phyloP scores from a whole-genome alignment of 2,113 vertebrate genomes.

The Daboia siamensis region DNA sequence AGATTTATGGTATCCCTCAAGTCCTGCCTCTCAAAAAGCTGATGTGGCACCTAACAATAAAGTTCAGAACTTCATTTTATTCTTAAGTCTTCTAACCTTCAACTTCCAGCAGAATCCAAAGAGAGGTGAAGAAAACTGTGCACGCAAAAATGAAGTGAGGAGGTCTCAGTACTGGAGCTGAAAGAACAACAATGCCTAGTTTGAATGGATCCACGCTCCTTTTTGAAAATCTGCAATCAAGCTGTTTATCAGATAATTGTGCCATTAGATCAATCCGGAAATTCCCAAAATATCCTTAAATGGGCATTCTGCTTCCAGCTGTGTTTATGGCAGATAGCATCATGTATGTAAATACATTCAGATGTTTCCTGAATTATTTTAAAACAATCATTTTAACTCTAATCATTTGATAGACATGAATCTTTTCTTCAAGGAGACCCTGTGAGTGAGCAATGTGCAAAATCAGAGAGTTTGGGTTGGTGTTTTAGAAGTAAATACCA shows the following conservation, averaged over 20 bases:
- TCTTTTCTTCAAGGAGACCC: slow-evolving; percentile 71
- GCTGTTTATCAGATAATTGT: slow-evolving; percentile 13
- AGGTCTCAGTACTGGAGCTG: background rate
- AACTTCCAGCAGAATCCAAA: background rate
- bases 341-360: slow-evolving; percentile 86
- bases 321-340: slow-evolving; percentile 80
- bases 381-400: slow-evolving; percentile 81
- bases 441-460: slow-evolving; percentile 52
- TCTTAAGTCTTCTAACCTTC: background rate
- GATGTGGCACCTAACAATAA: background rate
- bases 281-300: slow-evolving; percentile 77
- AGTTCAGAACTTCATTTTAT: background rate
- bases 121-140: background rate
- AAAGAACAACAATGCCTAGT: background rate
- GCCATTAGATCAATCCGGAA: slow-evolving; percentile 49
- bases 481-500: background rate
- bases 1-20: background rate
- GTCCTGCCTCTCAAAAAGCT: background rate
- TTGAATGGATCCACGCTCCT: background rate
- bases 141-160: background rate
- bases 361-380: slow-evolving; percentile 80
- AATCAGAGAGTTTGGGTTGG: background rate
- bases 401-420: slow-evolving; percentile 78
- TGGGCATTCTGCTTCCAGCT: slow-evolving; percentile 77
- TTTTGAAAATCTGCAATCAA: background rate